These are phyloP conservation scores for Aleiodes sp. DNA, from an alignment of 1,140 invertebrate genomes.

Conservation along the genomic window DNA sequence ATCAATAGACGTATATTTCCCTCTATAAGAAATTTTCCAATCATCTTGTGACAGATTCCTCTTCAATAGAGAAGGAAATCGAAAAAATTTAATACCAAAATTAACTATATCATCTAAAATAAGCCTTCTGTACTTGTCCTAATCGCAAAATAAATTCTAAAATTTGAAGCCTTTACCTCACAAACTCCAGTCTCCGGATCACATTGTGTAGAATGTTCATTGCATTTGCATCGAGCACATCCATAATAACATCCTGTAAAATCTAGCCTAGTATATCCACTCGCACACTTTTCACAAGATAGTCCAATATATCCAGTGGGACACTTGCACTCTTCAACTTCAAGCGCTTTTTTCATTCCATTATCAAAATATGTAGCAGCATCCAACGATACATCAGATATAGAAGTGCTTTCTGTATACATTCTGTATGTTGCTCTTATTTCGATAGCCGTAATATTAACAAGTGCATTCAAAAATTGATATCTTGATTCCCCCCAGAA, in stretches of 20 bases:
- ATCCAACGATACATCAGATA: conserved; percentile 81
- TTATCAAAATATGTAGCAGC: conserved; percentile 79
- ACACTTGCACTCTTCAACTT: conserved; percentile 89
- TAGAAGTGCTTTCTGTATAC: conserved; percentile 78
- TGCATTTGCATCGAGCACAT: conserved; percentile 86
- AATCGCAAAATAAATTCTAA: conserved; percentile 51
- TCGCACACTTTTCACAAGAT: conserved; percentile 91
- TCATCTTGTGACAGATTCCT: no score
- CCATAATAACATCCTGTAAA: conserved; percentile 83
- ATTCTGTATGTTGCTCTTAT: conserved; percentile 94
- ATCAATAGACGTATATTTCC: no score
- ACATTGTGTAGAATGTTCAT: conserved; percentile 87
- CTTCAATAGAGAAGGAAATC: no score
- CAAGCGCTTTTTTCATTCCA: conserved; percentile 74
- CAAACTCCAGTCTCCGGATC: conserved; percentile 86
- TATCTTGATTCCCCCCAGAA: conserved; percentile 86
- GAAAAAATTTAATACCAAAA: no score
- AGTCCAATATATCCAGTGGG: conserved; percentile 82
- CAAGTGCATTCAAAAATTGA: conserved; percentile 91
- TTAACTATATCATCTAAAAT: no score
- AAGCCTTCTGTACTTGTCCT: no score
- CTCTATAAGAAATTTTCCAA: no score
- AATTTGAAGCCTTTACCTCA: no score
- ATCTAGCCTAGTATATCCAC: conserved; percentile 83
- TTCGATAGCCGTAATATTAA: conserved; percentile 85